Conservation (phyloP, 2,888 invertebrate species). For the Thera britannica region DNA sequence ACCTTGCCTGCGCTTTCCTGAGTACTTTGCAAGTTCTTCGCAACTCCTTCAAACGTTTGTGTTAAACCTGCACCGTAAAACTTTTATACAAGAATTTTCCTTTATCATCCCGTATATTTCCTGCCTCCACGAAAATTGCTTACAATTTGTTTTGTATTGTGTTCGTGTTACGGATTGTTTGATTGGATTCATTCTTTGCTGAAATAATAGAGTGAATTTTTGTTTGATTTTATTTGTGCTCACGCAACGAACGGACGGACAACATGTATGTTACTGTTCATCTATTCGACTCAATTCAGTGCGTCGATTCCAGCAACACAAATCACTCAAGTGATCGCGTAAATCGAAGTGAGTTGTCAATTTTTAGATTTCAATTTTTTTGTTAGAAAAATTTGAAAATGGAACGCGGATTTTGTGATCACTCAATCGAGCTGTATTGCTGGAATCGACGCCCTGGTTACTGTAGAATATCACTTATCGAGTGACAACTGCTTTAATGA, state of each 20-base stretch:
- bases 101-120: conserved; percentile 25
- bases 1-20: conserved; percentile 11
- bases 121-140: conserved; percentile 24
- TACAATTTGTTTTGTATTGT: conserved; percentile 29
- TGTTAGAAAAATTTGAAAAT: too few relatives aligned
- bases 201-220: not conserved
- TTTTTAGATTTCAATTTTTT: too few relatives aligned
- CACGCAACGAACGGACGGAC: not conserved
- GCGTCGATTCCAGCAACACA: too few relatives aligned
- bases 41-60: conserved; percentile 23
- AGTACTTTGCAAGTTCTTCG: conserved; percentile 19
- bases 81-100: conserved; percentile 26
- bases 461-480: too few relatives aligned
- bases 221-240: not conserved
- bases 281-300: too few relatives aligned
- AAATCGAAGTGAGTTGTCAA: too few relatives aligned
- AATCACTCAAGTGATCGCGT: too few relatives aligned
- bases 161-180: conserved; percentile 25
- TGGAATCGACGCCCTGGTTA: too few relatives aligned
- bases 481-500: too few relatives aligned
- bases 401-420: too few relatives aligned
- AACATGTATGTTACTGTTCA: too few relatives aligned
- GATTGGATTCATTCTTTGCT: conserved; percentile 21
- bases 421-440: too few relatives aligned
- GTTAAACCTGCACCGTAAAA: conserved; percentile 28